Conservation (phyloP, 2,888 invertebrate genomes). For the Uropetala carovei region DNA sequence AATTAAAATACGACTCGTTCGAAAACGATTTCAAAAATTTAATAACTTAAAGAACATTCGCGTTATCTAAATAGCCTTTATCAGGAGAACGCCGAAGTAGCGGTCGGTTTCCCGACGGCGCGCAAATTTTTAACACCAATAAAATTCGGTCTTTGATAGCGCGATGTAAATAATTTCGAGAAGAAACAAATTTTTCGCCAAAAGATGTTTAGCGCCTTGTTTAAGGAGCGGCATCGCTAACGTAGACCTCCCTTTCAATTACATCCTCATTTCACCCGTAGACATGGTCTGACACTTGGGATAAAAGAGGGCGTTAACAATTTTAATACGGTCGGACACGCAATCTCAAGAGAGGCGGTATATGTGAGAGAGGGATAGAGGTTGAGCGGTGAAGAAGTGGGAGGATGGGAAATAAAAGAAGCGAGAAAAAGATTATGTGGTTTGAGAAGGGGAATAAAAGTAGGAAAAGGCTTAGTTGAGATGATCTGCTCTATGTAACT, state of each 20-base stretch:
- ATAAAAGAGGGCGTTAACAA: conserved; percentile 36
- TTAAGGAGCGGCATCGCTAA: background rate
- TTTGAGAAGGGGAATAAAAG: background rate
- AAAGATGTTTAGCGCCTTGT: background rate
- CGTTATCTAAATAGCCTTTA: no score
- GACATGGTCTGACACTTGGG: background rate
- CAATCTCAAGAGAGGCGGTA: background rate
- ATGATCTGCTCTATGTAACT: background rate
- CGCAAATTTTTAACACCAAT: background rate
- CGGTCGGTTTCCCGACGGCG: no score
- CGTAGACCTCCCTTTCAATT: conserved; percentile 23
- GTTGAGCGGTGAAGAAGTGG: background rate
- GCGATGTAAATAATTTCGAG: background rate
- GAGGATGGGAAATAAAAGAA: background rate
- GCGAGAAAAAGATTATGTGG: background rate
- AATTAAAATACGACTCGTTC: no score
- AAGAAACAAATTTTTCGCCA: background rate
- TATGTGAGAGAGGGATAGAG: background rate
- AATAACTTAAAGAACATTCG: no score
- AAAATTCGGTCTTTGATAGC: background rate
- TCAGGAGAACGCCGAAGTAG: no score
- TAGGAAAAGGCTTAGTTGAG: background rate
- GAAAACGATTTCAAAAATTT: no score
- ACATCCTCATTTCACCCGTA: background rate
- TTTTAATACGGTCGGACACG: conserved; percentile 31